Conservation (phyloP, 2,888 invertebrate genomes). For the Dryobota labecula region DNA sequence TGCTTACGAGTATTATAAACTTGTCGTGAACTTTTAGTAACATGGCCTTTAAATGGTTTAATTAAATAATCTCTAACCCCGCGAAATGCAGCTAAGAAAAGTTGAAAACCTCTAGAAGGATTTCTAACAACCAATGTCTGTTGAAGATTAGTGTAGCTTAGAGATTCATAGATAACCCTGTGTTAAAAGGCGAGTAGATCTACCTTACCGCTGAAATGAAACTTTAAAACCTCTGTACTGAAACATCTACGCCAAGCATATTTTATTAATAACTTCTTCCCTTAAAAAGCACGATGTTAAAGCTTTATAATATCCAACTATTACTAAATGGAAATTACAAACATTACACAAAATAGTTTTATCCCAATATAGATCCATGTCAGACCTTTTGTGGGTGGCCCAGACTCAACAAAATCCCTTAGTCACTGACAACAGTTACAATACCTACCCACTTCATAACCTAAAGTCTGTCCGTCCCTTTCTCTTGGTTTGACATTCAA, state of each 20-base stretch:
- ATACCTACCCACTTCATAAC: not conserved
- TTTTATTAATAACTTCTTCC: not conserved
- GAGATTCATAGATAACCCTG: not conserved
- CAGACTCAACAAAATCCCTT: slow-evolving; percentile 16
- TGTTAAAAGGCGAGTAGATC: no score
- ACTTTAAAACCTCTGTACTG: not conserved
- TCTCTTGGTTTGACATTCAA: slow-evolving; percentile 5
- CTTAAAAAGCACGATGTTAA: not conserved
- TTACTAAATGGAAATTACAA: slow-evolving; percentile 11
- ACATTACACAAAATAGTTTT: slow-evolving; percentile 8
- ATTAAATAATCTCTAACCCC: no score
- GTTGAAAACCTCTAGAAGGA: not conserved
- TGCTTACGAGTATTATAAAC: no score
- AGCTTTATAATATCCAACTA: not conserved
- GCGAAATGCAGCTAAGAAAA: not conserved
- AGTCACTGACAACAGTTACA: slow-evolving; percentile 10
- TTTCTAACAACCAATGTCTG: no score
- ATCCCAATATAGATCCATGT: not conserved
- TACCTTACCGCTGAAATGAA: not conserved
- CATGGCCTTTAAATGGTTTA: no score
- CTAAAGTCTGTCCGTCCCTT: not conserved
- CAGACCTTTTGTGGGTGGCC: slow-evolving; percentile 3
- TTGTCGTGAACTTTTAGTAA: no score
- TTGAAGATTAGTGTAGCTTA: not conserved
- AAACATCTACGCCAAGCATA: not conserved